Evolutionary conservation across 2,797 vertebrate species (phyloP).

Genomic region (Enteromius thamalakanensis): DNA sequence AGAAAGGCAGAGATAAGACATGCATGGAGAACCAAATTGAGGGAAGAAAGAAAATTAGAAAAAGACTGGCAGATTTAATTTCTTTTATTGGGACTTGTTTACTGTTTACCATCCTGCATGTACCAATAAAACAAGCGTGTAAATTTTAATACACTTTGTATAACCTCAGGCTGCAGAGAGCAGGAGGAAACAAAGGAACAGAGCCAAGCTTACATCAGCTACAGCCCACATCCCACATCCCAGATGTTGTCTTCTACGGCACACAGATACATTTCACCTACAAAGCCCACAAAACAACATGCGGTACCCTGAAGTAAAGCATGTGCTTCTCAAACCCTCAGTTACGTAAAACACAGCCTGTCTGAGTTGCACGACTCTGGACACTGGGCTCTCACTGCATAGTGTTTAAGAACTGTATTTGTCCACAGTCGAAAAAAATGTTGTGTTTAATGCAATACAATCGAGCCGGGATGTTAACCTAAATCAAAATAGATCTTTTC

Average conservation of each 20-base stretch:
- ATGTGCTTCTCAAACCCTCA: slow-evolving; percentile 3
- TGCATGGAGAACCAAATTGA: slow-evolving; percentile 3
- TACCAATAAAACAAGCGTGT: slow-evolving; percentile 42
- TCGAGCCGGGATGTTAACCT: neutral
- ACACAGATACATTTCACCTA: slow-evolving; percentile 4
- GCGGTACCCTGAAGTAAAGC: slow-evolving; percentile 4
- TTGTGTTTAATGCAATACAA: neutral
- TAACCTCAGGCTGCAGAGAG: slow-evolving; percentile 12
- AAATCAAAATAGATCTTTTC: neutral
- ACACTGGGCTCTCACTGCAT: neutral
- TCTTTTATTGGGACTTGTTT: slow-evolving; percentile 40
- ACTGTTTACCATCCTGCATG: slow-evolving; percentile 20
- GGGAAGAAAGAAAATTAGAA: slow-evolving; percentile 16
- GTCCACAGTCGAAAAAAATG: neutral
- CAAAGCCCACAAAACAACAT: neutral
- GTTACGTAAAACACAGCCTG: slow-evolving; percentile 2
- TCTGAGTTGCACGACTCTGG: neutral
- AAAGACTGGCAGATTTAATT: slow-evolving; percentile 33
- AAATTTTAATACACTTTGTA: slow-evolving; percentile 18
- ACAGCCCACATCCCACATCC: neutral
- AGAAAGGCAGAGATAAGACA: slow-evolving; percentile 15
- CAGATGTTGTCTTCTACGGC: neutral
- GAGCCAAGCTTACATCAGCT: slow-evolving; percentile 11
- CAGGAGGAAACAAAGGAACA: neutral
- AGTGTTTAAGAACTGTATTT: neutral